Evolutionary conservation across 2,888 invertebrate species (phyloP), one percentile per base, ranked within the genome.

Genomic region (Dugesia japonica): DNA sequence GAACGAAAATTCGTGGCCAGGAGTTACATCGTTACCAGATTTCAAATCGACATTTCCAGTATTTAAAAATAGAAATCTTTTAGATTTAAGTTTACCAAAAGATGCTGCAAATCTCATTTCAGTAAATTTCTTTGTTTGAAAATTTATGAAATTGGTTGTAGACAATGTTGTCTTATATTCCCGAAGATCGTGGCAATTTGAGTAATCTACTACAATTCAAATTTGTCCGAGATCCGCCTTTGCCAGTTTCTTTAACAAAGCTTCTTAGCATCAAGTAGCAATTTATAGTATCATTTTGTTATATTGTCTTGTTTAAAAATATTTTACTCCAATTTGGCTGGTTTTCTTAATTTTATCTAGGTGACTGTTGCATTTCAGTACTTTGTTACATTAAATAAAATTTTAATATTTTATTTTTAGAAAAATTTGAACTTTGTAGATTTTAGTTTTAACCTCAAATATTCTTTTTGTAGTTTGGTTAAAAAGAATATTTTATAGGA

Each of bases 131-230:
- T 56, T 56, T 56, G n/a, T 56, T 23, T 23, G n/a, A 13, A 23
- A 7, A 56, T 4, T 9, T n/a, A 56, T 56, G 1, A 56, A 9
- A 13, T n/a, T 56, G 17, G 4, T 56, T 56, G 56, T 56, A 56
- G 56, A 56, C 56, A 7, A 56, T 56, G 56, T 56, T 56, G 56
- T 56, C 56, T n/a, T 56, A 56, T 56, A n/a, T 56, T n/a, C 56
- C 56, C 1, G 56, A 56, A 56, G 20, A 56, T 4, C 56, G 56
- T n/a, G n/a, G 23, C 17, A 56, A 56, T 23, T 23, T 56, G 23
- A 23, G 20, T 7, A 20, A n/a, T 56, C n/a, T 56, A 20, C n/a
- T 56, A 7, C 56, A 56, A 56, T 56, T 9, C n/a, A 56, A 56
- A 56, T 56, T 56, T 56, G 56, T 56, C 17, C n/a, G 56, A 56